Evolutionary conservation across 2,888 invertebrate species (phyloP).

Genomic region (Pimpla rufipes): DNA sequence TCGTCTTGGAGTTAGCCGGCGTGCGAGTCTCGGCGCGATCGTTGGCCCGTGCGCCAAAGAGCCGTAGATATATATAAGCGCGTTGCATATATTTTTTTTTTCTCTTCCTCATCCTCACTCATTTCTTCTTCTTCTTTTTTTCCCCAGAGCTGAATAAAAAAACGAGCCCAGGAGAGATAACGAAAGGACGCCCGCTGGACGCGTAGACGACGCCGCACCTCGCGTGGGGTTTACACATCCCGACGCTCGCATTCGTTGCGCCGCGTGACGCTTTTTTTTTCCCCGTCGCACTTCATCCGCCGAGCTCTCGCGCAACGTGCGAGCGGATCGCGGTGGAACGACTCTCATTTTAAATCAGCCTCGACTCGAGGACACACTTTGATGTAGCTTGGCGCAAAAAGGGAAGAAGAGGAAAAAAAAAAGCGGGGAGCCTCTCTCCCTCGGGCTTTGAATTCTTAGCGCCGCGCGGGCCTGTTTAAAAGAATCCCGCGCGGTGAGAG

Average conservation of each 20-base stretch:
- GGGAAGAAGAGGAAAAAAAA: neutral
- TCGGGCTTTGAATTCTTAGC: constrained; percentile 17
- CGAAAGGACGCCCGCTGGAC: constrained; percentile 17
- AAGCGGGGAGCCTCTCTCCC: too few species aligned
- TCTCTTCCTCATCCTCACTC: too few species aligned
- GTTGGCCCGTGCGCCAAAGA: constrained; percentile 50
- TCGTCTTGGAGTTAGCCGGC: constrained; percentile 49
- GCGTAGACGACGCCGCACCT: constrained; percentile 12
- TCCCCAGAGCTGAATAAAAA: neutral
- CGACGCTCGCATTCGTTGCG: constrained; percentile 13
- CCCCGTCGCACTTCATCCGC: neutral
- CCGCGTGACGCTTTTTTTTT: constrained; percentile 46
- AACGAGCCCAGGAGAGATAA: constrained; percentile 6
- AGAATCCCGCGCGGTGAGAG: constrained; percentile 18
- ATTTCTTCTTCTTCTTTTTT: constrained; percentile 37
- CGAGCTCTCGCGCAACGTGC: constrained; percentile 13
- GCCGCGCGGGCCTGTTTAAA: neutral
- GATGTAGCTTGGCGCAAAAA: constrained; percentile 16
- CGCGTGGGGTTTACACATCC: constrained; percentile 24
- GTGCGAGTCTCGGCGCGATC: constrained; percentile 39
- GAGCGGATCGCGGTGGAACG: constrained; percentile 26
- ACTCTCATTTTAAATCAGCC: constrained; percentile 45
- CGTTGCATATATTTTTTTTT: neutral
- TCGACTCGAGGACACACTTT: constrained; percentile 35
- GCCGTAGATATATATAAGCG: constrained; percentile 9